These are phyloP conservation scores for Phasia obesa DNA, from an alignment of 2,888 invertebrate species.

Conservation along the genomic window DNA sequence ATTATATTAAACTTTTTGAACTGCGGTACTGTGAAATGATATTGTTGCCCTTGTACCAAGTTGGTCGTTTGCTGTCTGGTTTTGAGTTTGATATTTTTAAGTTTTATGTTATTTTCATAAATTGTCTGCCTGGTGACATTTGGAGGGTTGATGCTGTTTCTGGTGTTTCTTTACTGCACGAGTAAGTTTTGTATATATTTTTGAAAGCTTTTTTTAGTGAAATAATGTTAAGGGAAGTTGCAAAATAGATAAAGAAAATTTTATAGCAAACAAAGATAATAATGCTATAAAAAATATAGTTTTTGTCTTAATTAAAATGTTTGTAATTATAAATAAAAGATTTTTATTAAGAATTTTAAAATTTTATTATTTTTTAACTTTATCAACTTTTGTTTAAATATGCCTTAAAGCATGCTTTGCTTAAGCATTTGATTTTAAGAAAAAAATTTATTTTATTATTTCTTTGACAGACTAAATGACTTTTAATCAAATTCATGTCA, in stretches of 20 bases:
- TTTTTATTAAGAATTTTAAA: not conserved
- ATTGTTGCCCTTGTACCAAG: constrained; percentile 11
- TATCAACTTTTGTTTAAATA: not conserved
- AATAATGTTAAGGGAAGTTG: too few relatives aligned
- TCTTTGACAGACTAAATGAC: constrained; percentile 18
- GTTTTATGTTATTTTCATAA: constrained; percentile 8
- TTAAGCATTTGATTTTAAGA: constrained; percentile 23
- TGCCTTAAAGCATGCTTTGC: constrained; percentile 11
- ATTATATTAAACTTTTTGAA: constrained; percentile 58
- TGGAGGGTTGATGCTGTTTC: too few relatives aligned
- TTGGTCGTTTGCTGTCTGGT: constrained; percentile 1
- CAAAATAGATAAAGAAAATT: too few relatives aligned
- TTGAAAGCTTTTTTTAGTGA: too few relatives aligned
- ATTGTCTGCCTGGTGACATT: not conserved
- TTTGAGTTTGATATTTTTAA: constrained; percentile 9
- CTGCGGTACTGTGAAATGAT: constrained; percentile 33
- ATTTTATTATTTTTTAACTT: constrained; percentile 31
- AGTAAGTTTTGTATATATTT: too few relatives aligned
- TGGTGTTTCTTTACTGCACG: too few relatives aligned
- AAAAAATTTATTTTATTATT: constrained; percentile 8
- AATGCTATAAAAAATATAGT: too few relatives aligned
- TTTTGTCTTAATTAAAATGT: too few relatives aligned
- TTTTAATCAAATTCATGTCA: constrained; percentile 66
- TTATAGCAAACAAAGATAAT: too few relatives aligned
- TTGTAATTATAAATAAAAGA: not conserved